Evolutionary conservation across 2,888 invertebrate genomes (phyloP), one percentile per base, ranked within the genome.

Genomic region (Thecophora atra): DNA sequence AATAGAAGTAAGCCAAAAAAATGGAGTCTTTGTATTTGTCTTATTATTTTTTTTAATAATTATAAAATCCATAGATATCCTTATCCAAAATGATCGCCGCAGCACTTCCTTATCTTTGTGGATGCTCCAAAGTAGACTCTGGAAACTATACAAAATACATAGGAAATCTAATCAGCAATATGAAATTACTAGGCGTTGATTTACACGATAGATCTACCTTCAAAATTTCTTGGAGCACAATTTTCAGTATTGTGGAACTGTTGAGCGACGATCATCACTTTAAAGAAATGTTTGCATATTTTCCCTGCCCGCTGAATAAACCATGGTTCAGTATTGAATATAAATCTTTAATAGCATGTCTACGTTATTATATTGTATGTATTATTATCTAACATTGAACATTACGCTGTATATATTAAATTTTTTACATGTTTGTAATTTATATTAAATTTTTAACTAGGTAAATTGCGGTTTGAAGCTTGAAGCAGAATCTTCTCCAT

Each of bases 211-310:
- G 47, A 67, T 1, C 24, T 63, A n/a, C 15, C 66, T 11, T 37
- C 47, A 17, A 71, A 69, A 67, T 79, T 0, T 73, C 78, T 77
- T 77, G 75, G 44, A 64, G 56, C 5, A 80, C 80, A 0, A 72
- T 83, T 4, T 79, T 77, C 37, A 37, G 70, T n/a, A 68, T 67
- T 1, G 73, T 80, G 26, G 75, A 74, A 3, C 68, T 78, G 15
- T 71, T 83, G 42, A 75, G 77, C 42, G 85, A 84, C 72, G 76
- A 76, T 4, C 60, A 52, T 3, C 79, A 81, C 52, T 71, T 80
- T 44, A 42, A 63, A 0, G 67, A 72, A 3, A 70, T 82, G 7
- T 79, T 83, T 63, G 78, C 78, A 8, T 77, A 77, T 26, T 75
- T 77, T 19, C 63, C 76, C 11, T 78, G 76, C 44, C 75, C 75